Percentiles rank a stretch among this genome's conserved stretches.
These are phyloP conservation scores for Patella vulgata DNA, from an alignment of 1,140 invertebrate genomes.

Conservation along the genomic window DNA sequence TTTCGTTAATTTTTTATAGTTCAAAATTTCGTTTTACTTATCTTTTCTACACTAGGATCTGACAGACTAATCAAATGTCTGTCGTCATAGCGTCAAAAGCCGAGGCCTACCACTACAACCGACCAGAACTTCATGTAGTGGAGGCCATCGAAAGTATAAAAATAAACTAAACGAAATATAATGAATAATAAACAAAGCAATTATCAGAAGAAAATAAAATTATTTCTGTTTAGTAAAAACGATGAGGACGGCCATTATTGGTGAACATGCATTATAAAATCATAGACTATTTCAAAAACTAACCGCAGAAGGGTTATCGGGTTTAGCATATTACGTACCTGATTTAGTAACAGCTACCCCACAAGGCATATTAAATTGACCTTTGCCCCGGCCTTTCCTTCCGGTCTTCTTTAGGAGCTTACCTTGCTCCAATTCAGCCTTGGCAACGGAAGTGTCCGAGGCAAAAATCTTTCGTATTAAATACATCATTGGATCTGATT, in stretches of 20 bases:
- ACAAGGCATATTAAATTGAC: slow-evolving; percentile 55
- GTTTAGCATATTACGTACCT: slow-evolving; percentile 50
- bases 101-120: no score
- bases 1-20: no score
- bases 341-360: slow-evolving; percentile 55
- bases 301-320: neutral
- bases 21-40: no score
- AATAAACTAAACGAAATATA: no score
- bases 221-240: neutral
- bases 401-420: slow-evolving; percentile 49
- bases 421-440: slow-evolving; percentile 30
- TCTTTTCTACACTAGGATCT: no score
- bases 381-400: slow-evolving; percentile 45
- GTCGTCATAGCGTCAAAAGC: no score
- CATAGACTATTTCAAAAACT: neutral
- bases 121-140: no score
- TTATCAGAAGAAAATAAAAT: no score
- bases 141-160: no score
- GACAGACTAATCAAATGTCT: no score
- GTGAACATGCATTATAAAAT: neutral
- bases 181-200: no score
- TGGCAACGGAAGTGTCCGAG: slow-evolving; percentile 8
- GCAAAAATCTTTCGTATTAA: slow-evolving; percentile 22
- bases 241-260: neutral
- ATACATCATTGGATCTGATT: slow-evolving; percentile 14